Evolutionary conservation across 2,888 invertebrate genomes (phyloP), one percentile per base, ranked within the genome.

Genomic region (Macrophya annulata): DNA sequence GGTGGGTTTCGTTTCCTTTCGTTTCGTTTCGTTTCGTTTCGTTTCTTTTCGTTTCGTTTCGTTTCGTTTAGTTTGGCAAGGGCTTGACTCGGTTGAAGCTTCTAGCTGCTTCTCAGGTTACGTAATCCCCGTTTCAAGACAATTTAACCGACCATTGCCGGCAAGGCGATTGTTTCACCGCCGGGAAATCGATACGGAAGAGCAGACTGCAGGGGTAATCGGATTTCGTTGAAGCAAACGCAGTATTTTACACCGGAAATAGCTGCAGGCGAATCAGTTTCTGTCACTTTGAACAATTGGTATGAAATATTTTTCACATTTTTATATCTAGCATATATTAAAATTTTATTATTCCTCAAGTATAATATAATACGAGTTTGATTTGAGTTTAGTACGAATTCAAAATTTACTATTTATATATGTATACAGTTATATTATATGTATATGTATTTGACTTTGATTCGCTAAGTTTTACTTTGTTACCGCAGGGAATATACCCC

Each of bases 1-100:
- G 68, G 25, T 8, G 17, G 84, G 76, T 84, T 76, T 85, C 84
- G 40, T 77, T 83, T 85, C 86, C 76, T 31, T 65, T 76, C 77
- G 37, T 79, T 48, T 76, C 79, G 79, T 72, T 84, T 84, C 65
- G 84, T 84, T 86, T 85, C 82, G 74, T 85, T n/a, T 84, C 85
- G 62, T 31, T 71, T 84, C 85, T 62, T 31, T 71, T 76, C 84
- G 82, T 72, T 84, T 85, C 65, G 85, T 84, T 86, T 85, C 83
- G 79, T 85, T 21, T 85, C 86, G 79, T 45, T 21, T 37, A 25
- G 77, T 51, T 55, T 37, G 77, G 51, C 51, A 51, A 77, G 31
- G 55, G 77, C 43, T 51, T 55, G 77, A 37, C 77, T 55, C 9
- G 77, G 21, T 21, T 43, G 8, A 9, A 21, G n/a, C n/a, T 31